These are phyloP conservation scores for Gymnoscelis rufifasciata DNA, from an alignment of 2,888 invertebrate genomes.

Conservation along the genomic window DNA sequence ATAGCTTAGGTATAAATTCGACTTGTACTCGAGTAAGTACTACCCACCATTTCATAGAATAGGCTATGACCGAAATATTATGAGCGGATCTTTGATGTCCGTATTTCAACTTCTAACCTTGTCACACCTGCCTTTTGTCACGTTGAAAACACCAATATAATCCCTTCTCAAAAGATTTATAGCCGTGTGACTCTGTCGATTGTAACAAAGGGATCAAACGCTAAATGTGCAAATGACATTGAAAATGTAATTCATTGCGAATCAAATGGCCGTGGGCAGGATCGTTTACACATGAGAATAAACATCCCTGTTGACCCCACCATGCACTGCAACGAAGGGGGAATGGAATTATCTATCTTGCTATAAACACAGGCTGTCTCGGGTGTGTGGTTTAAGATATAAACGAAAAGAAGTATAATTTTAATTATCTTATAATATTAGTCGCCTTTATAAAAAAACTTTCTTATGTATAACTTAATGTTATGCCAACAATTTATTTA, in stretches of 20 bases:
- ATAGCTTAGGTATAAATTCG: too few species aligned
- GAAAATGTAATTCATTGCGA: conserved; percentile 59
- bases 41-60: too few species aligned
- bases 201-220: conserved; percentile 18
- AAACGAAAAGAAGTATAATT: conserved; percentile 17
- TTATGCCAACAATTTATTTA: too few species aligned
- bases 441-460: too few species aligned
- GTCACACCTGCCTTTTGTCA: not conserved
- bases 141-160: not conserved
- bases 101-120: too few species aligned
- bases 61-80: too few species aligned
- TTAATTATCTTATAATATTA: too few species aligned
- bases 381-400: conserved; percentile 33
- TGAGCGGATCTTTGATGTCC: too few species aligned
- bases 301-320: conserved; percentile 53
- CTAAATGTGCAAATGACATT: conserved; percentile 43
- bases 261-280: conserved; percentile 60
- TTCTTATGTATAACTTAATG: too few species aligned
- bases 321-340: conserved; percentile 48
- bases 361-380: conserved; percentile 47
- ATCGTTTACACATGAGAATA: conserved; percentile 65
- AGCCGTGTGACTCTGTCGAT: not conserved
- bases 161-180: not conserved
- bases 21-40: too few species aligned
- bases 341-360: conserved; percentile 67